Evolutionary conservation across 2,888 invertebrate genomes (phyloP), one percentile per base, ranked within the genome.

Genomic region (Pseudanteris insignis): DNA sequence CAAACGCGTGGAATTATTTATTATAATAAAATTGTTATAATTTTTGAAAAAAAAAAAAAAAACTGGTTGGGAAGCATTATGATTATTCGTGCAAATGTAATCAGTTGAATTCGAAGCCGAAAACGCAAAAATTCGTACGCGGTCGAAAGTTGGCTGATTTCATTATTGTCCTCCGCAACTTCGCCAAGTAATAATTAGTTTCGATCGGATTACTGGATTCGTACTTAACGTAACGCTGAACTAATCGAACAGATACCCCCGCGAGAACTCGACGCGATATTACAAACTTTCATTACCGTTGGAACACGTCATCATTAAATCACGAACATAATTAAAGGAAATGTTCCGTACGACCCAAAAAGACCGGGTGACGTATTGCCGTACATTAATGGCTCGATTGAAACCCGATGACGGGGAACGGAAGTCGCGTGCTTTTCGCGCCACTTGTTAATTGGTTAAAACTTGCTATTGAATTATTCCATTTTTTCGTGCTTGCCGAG

Each of bases 241-340:
- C 55, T 55, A 55, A 55, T 62, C 55, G 55, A 46, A 46, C 50
- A 10, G 37, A 61, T 50, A 46, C 51, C 53, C 34, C 32, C 41
- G 11, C 47, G 53, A 53, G 59, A 43, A 60, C 41, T 60, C 8
- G 2, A 40, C 41, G 34, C 40, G 58, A 46, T 11, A 41, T 51
- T 59, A 21, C 59, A 38, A 60, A 60, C 59, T 60, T 60, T 53
- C 53, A 60, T 60, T 60, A 51, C 47, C 41, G 41, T 47, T 41
- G 33, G 37, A 53, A 53, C 53, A 43, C 29, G 47, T 53, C 47
- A 50, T 58, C 58, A 53, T 47, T 53, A 53, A 60, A 53, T 60
- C 53, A 53, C 36, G 15, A 34, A 47, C 47, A 41, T 60, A 60
- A 60, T 60, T 53, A 53, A 47, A 53, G 26, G 36, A 37, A 58